A percentile compares a stretch with the other conserved stretches of the same genome.
Evolutionary conservation across 1,140 invertebrate genomes (phyloP).

Genomic region (Drosophila nasuta): DNA sequence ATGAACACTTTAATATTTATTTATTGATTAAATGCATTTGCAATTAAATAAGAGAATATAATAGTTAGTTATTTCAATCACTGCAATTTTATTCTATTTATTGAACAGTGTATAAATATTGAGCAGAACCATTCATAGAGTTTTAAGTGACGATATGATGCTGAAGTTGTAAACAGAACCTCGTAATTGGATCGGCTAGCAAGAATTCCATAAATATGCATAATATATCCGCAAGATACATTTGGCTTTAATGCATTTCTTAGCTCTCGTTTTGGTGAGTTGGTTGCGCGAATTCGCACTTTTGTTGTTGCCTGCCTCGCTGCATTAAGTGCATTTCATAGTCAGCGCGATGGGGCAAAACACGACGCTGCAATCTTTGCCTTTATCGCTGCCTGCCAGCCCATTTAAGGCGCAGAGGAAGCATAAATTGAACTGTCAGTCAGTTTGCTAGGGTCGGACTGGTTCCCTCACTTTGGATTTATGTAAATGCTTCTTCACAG

Average conservation of each 20-base stretch:
- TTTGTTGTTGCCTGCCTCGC: slow-evolving; percentile 43
- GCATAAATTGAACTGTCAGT: slow-evolving; percentile 83
- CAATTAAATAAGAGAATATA: too few relatives aligned
- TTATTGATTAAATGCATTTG: too few relatives aligned
- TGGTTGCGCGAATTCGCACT: slow-evolving; percentile 18
- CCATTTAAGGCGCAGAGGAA: slow-evolving; percentile 71
- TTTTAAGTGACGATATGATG: too few relatives aligned
- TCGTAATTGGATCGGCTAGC: slow-evolving; percentile 48
- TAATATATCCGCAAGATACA: slow-evolving; percentile 66
- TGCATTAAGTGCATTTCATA: slow-evolving; percentile 81
- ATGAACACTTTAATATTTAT: too few relatives aligned
- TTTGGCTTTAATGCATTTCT: slow-evolving; percentile 63
- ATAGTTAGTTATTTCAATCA: too few relatives aligned
- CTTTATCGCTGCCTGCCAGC: slow-evolving; percentile 69
- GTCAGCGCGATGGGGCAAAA: slow-evolving; percentile 62
- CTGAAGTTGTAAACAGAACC: neutral
- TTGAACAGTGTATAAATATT: too few relatives aligned
- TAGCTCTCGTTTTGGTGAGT: slow-evolving; percentile 20
- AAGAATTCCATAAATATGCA: slow-evolving; percentile 67
- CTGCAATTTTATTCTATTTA: too few relatives aligned
- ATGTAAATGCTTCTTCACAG: slow-evolving; percentile 42
- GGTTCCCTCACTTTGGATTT: slow-evolving; percentile 35
- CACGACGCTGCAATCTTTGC: slow-evolving; percentile 76
- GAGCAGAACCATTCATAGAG: too few relatives aligned
- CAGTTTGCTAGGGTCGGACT: slow-evolving; percentile 37